Evolutionary conservation across 2,888 invertebrate species (phyloP).

Genomic region (Platycheirus albimanus): DNA sequence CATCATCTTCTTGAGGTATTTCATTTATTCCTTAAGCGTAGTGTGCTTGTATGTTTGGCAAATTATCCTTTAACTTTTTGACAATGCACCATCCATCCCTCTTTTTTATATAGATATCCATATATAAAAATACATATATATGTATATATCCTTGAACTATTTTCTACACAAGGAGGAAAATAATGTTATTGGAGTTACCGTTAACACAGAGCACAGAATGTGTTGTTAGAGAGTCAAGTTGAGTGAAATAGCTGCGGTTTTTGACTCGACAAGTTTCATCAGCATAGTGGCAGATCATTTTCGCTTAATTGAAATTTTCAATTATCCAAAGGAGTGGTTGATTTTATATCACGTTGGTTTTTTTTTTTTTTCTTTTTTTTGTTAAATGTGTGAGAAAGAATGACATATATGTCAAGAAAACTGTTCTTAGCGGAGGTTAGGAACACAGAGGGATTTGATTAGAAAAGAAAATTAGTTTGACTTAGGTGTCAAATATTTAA

Average conservation of each 20-base stretch:
- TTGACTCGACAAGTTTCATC: constrained; percentile 36
- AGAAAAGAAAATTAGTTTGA: not conserved
- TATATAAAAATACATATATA: not conserved
- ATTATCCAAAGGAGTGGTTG: constrained; percentile 36
- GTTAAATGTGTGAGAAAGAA: not conserved
- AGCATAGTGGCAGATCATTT: constrained; percentile 33
- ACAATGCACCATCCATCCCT: constrained; percentile 29
- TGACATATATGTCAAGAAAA: not conserved
- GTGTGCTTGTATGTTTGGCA: constrained; percentile 14
- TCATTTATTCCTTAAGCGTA: constrained; percentile 3
- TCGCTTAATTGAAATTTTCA: constrained; percentile 60
- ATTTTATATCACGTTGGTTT: constrained; percentile 20
- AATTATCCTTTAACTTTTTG: constrained; percentile 58
- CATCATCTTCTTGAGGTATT: constrained; percentile 37
- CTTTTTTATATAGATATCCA: no score
- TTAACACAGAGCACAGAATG: not conserved
- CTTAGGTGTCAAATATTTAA: not conserved
- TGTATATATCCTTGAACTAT: constrained; percentile 25
- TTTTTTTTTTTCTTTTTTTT: not conserved
- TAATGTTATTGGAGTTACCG: no score
- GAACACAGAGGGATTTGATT: not conserved
- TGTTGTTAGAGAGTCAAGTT: not conserved
- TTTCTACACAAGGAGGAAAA: not conserved
- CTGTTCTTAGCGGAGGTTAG: not conserved
- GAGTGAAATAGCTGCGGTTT: constrained; percentile 54